Conservation (phyloP, 2,888 invertebrate species). For the Trissoscelio sp. region DNA sequence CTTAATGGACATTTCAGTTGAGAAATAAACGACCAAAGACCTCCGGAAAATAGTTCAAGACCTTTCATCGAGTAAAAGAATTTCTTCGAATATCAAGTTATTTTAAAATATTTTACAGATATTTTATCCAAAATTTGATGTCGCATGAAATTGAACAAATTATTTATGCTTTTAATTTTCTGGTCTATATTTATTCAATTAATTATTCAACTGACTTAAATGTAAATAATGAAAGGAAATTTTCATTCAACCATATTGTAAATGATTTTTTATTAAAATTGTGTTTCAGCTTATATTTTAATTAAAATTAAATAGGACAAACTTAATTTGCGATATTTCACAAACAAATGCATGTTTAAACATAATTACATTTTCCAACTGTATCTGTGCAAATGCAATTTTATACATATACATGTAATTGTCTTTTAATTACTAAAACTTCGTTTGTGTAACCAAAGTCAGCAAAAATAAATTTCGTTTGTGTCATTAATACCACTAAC, state of each 20-base stretch:
- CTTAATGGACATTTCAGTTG: constrained; percentile 13
- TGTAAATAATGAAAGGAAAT: no score
- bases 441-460: neutral
- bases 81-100: neutral
- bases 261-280: no score
- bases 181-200: no score
- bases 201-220: no score
- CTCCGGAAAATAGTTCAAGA: constrained; percentile 6
- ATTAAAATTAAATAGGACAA: no score
- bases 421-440: neutral
- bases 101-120: neutral
- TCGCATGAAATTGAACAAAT: neutral
- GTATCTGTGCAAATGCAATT: neutral
- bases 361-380: neutral
- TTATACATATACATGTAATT: neutral
- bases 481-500: neutral
- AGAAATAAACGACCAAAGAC: constrained; percentile 22
- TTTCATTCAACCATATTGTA: no score
- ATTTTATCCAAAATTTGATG: neutral
- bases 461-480: neutral
- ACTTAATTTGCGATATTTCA: no score
- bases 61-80: neutral
- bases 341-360: neutral
- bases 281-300: no score
- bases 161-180: neutral